phyloP scores from a whole-genome alignment of 2,888 invertebrate species.

The Nemurella pictetii region DNA sequence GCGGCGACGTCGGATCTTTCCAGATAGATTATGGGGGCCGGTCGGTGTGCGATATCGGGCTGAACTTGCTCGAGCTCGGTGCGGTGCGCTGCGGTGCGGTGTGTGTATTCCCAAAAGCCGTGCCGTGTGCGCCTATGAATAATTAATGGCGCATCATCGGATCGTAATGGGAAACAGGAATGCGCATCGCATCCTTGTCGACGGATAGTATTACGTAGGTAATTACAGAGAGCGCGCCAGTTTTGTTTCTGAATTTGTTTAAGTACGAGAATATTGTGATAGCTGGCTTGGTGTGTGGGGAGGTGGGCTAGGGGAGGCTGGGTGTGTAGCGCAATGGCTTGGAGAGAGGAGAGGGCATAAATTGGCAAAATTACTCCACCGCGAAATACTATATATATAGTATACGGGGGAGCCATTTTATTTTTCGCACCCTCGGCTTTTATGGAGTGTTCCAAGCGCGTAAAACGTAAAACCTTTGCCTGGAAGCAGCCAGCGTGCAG shows the following conservation, averaged over 20 bases:
- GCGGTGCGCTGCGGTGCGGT: not conserved
- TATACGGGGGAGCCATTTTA: conserved; percentile 8
- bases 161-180: not conserved
- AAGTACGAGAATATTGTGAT: conserved; percentile 11
- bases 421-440: conserved; percentile 31
- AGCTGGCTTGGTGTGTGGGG: not conserved
- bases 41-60: not conserved
- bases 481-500: conserved; percentile 17
- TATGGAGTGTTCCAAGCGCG: conserved; percentile 14
- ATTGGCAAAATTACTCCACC: conserved; percentile 30
- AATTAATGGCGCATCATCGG: not conserved
- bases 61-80: no score
- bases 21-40: not conserved
- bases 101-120: not conserved
- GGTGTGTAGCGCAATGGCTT: not conserved
- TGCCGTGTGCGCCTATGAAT: conserved; percentile 3
- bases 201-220: conserved; percentile 4
- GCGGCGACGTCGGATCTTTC: not conserved
- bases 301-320: not conserved
- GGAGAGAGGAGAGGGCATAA: conserved; percentile 7
- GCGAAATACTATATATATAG: not conserved
- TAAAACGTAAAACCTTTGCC: conserved; percentile 28
- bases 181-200: conserved; percentile 1
- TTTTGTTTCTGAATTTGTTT: not conserved
- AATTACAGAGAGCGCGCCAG: not conserved